phyloP scores from a whole-genome alignment of 2,888 invertebrate genomes.

The Phlogophora meticulosa region DNA sequence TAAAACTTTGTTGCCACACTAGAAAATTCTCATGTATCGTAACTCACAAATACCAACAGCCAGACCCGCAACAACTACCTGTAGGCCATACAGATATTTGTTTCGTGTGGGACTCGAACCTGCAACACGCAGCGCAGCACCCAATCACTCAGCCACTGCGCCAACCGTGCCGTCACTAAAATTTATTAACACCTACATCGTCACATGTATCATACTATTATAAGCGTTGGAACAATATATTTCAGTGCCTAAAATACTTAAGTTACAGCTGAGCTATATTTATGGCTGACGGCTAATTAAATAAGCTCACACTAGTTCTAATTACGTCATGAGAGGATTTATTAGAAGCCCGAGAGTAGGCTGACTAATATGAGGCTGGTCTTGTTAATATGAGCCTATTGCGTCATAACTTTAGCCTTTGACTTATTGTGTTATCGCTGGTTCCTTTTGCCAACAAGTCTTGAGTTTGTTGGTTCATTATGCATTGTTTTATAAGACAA shows the following conservation, averaged over 20 bases:
- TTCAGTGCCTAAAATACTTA: constrained; percentile 22
- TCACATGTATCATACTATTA: constrained; percentile 30
- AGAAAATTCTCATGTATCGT: no score
- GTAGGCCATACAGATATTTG: no score
- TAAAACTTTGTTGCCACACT: no score
- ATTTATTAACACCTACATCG: not conserved
- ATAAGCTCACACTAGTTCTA: constrained; percentile 51
- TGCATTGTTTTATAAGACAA: no score
- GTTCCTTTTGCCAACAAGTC: not conserved
- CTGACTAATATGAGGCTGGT: constrained; percentile 20
- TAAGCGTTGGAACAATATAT: constrained; percentile 18
- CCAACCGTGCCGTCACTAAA: no score
- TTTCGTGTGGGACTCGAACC: no score
- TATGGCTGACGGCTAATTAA: constrained; percentile 52
- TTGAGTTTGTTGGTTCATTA: not conserved
- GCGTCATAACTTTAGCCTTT: constrained; percentile 10
- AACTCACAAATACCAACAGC: no score
- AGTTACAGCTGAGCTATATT: constrained; percentile 41
- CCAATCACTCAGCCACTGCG: no score
- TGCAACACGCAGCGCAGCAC: no score
- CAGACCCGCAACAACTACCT: no score
- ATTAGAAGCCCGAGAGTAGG: constrained; percentile 27
- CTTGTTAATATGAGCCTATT: constrained; percentile 23
- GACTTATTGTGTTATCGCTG: constrained; percentile 8
- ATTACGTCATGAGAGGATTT: constrained; percentile 52